These are phyloP conservation scores for Etheostoma perlongum DNA, from an alignment of 2,797 vertebrate genomes.

Conservation along the genomic window DNA sequence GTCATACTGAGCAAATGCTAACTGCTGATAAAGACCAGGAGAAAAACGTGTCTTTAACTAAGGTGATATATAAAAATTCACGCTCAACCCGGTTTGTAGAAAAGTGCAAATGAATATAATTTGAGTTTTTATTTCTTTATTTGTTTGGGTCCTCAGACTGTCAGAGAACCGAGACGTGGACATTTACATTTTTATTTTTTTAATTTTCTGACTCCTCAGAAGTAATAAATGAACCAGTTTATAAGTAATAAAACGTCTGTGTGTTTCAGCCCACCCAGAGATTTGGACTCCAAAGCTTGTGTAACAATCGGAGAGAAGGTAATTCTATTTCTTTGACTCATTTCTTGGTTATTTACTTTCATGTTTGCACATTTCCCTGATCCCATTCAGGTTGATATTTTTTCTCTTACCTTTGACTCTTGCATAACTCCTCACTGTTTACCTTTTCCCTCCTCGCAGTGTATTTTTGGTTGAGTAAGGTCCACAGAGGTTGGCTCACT, in stretches of 20 bases:
- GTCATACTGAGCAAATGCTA: too few species aligned
- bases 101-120: too few species aligned
- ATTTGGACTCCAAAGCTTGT: conserved; percentile 96
- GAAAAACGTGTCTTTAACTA: too few species aligned
- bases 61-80: too few species aligned
- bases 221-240: background rate
- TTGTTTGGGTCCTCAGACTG: too few species aligned
- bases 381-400: conserved; percentile 7
- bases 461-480: conserved; percentile 11
- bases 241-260: conserved; percentile 18
- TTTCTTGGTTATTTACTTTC: too few species aligned
- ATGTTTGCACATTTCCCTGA: conserved; percentile 1
- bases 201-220: background rate
- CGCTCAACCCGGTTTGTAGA: too few species aligned
- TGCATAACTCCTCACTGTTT: conserved; percentile 23
- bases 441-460: background rate
- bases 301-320: conserved; percentile 96
- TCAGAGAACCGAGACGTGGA: background rate
- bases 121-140: too few species aligned
- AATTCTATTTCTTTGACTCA: conserved; percentile 22
- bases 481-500: conserved; percentile 34
- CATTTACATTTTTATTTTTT: background rate
- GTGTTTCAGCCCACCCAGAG: conserved; percentile 91
- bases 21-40: too few species aligned
- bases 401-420: background rate